Conservation (phyloP, 2,797 vertebrate genomes). For the Lophius americanus region DNA sequence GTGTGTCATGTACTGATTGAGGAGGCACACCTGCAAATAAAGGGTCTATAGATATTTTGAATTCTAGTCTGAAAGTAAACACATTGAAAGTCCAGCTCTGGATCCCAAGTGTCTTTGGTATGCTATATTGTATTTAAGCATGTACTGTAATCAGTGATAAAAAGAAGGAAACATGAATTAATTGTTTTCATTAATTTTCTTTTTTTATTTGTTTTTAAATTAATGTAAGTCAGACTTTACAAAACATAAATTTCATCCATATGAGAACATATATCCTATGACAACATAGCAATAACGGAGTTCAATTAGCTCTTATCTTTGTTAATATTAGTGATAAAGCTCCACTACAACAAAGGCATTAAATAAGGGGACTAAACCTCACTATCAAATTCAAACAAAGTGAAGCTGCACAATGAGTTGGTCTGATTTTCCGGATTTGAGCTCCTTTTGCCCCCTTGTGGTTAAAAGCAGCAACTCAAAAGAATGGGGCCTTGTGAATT, state of each 20-base stretch:
- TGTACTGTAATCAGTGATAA: conserved; percentile 2
- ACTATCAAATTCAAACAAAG: too few relatives aligned
- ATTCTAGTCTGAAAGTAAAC: not conserved
- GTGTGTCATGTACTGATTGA: conserved; percentile 22
- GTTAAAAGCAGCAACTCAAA: conserved; percentile 24
- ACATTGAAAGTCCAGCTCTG: conserved; percentile 9
- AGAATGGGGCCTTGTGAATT: not conserved
- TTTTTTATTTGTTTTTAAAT: not conserved
- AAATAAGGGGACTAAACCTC: too few relatives aligned
- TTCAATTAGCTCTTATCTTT: too few relatives aligned
- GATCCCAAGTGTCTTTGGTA: not conserved
- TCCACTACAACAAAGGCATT: too few relatives aligned
- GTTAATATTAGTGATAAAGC: too few relatives aligned
- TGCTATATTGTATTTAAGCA: not conserved
- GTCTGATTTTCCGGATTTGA: conserved; percentile 5
- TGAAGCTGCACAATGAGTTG: too few relatives aligned
- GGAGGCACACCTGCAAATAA: not conserved
- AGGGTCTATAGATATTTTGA: too few relatives aligned
- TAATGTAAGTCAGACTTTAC: too few relatives aligned
- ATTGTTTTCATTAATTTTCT: not conserved
- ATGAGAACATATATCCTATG: not conserved
- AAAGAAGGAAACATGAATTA: not conserved
- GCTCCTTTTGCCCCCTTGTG: conserved; percentile 63
- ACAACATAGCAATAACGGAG: not conserved
- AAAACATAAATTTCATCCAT: too few relatives aligned